Evolutionary conservation across 2,113 vertebrate species (phyloP), one percentile per base, ranked within the genome.

Genomic region (Lophius piscatorius): DNA sequence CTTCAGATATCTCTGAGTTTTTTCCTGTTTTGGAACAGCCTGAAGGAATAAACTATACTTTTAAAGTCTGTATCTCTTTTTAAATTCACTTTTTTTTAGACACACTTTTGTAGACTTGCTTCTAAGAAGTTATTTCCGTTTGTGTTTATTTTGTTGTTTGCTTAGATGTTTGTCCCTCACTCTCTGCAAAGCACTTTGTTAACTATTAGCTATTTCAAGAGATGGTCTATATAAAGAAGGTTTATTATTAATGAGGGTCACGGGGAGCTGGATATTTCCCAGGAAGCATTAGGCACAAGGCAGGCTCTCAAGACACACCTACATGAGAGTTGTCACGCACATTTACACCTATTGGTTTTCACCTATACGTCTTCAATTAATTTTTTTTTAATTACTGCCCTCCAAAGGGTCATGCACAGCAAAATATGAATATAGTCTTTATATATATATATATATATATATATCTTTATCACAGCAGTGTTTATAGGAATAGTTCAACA

Each of bases 231-330:
- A 81, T 86, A 78, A 84, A 77, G 79, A 83, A 68, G 47, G 74
- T 76, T 65, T 85, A 83, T 85, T 84, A 80, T 83, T 82, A 87
- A 74, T 78, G 70, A 59, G 67, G 74, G 80, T 70, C 75, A 65
- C 5, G 1, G 33, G 48, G 69, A 20, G 47, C 80, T 74, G 76
- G 76, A 76, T 8, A 18, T 67, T 79, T 81, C 85, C 80, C 77
- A 82, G 69, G 74, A 70, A 75, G 70, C 72, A 78, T 65, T 76
- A 60, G 69, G 57, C 58, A 60, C 65, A 59, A 67, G 29, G 36
- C 59, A 68, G 64, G 54, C 41, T 41, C 39, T 56, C 33, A 41
- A 60, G 74, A 63, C 61, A 70, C 47, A 48, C 22, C 52, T 61
- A 38, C 18, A 56, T n/a, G n/a, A n/a, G n/a, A n/a, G n/a, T n/a